phyloP scores from a whole-genome alignment of 2,113 vertebrate genomes.

The Mus spicilegus region DNA sequence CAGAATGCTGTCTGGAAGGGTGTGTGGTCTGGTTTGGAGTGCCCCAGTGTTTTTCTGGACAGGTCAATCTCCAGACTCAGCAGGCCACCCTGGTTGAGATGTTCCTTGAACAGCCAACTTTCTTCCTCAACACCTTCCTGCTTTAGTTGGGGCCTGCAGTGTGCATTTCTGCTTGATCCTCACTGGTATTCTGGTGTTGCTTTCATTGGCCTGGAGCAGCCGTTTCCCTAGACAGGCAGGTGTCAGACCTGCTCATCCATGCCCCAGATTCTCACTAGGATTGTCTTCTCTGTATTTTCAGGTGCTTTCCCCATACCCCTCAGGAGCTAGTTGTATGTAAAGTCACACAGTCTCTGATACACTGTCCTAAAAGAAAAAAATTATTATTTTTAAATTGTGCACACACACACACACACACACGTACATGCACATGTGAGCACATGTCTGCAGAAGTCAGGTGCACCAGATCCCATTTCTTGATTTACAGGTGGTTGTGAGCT shows the following conservation, averaged over 20 bases:
- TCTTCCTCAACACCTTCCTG: neutral
- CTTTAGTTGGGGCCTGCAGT: neutral
- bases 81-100: constrained; percentile 62
- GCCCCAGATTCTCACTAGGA: neutral
- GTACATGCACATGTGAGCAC: no score
- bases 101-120: neutral
- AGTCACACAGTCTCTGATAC: neutral
- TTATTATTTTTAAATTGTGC: neutral
- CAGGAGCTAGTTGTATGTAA: neutral
- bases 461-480: neutral
- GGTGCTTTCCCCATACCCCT: neutral
- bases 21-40: constrained; percentile 64
- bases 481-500: neutral
- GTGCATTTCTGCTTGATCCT: neutral
- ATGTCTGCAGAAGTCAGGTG: neutral
- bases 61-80: constrained; percentile 49
- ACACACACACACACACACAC: no score
- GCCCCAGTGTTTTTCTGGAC: constrained; percentile 61
- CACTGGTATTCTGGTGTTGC: neutral
- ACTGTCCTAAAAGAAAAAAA: neutral
- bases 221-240: neutral
- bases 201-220: neutral
- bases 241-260: no score
- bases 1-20: constrained; percentile 66
- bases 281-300: constrained; percentile 9